Evolutionary conservation across 2,888 invertebrate species (phyloP).

Genomic region (Eilema griseolum): DNA sequence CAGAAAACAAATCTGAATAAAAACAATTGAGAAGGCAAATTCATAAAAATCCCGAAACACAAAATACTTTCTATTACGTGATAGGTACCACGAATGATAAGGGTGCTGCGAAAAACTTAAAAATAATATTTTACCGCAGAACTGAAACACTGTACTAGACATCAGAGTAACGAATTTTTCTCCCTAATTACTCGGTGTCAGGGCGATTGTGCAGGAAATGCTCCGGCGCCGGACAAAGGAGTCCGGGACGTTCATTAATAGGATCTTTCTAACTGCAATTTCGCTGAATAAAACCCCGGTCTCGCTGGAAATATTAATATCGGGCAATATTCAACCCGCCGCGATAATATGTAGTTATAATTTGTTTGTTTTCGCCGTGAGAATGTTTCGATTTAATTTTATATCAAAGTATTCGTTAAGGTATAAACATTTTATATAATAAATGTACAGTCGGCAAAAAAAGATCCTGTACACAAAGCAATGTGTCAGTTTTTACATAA

Average conservation of each 20-base stretch:
- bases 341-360: slow-evolving; percentile 78
- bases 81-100: not conserved
- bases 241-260: slow-evolving; percentile 85
- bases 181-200: slow-evolving; percentile 86
- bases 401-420: not conserved
- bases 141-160: slow-evolving; percentile 74
- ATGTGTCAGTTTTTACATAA: slow-evolving; percentile 32
- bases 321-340: slow-evolving; percentile 73
- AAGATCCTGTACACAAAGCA: slow-evolving; percentile 47
- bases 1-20: not conserved
- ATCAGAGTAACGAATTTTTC: slow-evolving; percentile 83
- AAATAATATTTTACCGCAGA: slow-evolving; percentile 62
- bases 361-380: slow-evolving; percentile 70
- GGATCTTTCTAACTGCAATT: slow-evolving; percentile 86
- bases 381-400: slow-evolving; percentile 42
- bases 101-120: slow-evolving; percentile 36
- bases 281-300: slow-evolving; percentile 80
- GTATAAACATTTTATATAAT: not conserved
- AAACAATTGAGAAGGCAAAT: not conserved
- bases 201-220: slow-evolving; percentile 84
- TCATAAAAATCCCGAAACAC: not conserved
- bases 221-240: slow-evolving; percentile 80
- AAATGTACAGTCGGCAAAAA: slow-evolving; percentile 36
- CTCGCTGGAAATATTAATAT: slow-evolving; percentile 83
- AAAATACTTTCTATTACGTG: not conserved